phyloP scores from a whole-genome alignment of 2,888 invertebrate genomes.

The Lampropteryx suffumata region DNA sequence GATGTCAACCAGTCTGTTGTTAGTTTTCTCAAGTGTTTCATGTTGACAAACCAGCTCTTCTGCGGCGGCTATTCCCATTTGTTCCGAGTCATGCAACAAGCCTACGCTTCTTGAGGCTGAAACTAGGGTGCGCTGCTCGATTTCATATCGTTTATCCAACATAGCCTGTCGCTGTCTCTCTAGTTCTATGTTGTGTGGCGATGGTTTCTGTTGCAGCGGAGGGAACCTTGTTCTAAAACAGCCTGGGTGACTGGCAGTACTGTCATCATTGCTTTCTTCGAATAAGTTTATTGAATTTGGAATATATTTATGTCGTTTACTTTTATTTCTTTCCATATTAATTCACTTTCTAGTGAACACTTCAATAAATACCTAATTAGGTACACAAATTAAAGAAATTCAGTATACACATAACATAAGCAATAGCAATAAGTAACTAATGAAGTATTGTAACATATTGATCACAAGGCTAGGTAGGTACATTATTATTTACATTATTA shows the following conservation, averaged over 20 bases:
- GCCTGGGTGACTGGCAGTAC: background rate
- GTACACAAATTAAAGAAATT: background rate
- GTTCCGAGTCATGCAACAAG: background rate
- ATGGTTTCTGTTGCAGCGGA: slow-evolving; percentile 83
- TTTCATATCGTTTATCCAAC: background rate
- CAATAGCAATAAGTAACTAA: no score
- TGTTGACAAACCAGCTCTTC: background rate
- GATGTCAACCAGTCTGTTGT: background rate
- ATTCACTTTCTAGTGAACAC: background rate
- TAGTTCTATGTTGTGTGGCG: background rate
- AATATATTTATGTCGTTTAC: slow-evolving; percentile 20
- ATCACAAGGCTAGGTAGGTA: no score
- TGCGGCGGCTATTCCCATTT: background rate
- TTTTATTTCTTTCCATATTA: background rate
- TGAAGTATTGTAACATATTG: no score
- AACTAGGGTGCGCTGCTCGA: background rate
- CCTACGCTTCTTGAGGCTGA: background rate
- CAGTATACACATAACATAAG: no score
- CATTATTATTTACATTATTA: no score
- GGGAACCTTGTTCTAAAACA: slow-evolving; percentile 11
- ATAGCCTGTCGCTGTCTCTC: background rate
- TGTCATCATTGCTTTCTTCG: background rate
- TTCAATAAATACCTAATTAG: no score
- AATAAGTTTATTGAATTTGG: slow-evolving; percentile 6
- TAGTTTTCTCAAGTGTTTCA: background rate